Evolutionary conservation across 2,113 vertebrate genomes (phyloP).

Genomic region (Chascanopsetta lugubris): DNA sequence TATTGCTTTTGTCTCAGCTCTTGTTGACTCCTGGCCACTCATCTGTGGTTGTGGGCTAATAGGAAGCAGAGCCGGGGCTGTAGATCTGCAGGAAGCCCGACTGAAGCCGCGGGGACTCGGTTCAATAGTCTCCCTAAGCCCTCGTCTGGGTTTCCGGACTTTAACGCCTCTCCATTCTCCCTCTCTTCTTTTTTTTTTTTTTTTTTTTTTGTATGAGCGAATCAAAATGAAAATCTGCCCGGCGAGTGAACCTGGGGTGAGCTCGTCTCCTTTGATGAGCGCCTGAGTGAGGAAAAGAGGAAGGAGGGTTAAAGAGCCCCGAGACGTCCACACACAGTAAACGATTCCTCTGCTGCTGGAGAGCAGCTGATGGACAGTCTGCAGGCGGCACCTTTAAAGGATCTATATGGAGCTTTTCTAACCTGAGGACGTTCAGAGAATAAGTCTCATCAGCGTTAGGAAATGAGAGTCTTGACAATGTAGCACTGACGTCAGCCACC

Average conservation of each 20-base stretch:
- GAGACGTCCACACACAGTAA: constrained; percentile 41
- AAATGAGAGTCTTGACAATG: too few species aligned
- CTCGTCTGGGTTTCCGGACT: not conserved
- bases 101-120: constrained; percentile 42
- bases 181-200: not conserved
- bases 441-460: too few species aligned
- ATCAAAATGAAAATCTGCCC: constrained; percentile 49
- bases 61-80: constrained; percentile 60
- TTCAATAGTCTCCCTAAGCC: constrained; percentile 32
- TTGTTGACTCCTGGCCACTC: constrained; percentile 67
- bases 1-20: constrained; percentile 73
- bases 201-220: constrained; percentile 23
- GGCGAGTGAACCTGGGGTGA: constrained; percentile 37
- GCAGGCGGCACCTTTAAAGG: constrained; percentile 22
- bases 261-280: constrained; percentile 34
- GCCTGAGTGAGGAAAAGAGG: constrained; percentile 18
- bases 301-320: constrained; percentile 35
- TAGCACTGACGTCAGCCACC: too few species aligned
- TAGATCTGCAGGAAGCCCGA: constrained; percentile 50
- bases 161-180: constrained; percentile 36
- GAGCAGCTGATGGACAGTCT: constrained; percentile 45
- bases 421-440: too few species aligned
- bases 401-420: too few species aligned
- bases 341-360: constrained; percentile 44
- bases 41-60: constrained; percentile 65